Evolutionary conservation across 2,888 invertebrate species (phyloP), one percentile per base, ranked within the genome.

Genomic region (Plagodis pulveraria): DNA sequence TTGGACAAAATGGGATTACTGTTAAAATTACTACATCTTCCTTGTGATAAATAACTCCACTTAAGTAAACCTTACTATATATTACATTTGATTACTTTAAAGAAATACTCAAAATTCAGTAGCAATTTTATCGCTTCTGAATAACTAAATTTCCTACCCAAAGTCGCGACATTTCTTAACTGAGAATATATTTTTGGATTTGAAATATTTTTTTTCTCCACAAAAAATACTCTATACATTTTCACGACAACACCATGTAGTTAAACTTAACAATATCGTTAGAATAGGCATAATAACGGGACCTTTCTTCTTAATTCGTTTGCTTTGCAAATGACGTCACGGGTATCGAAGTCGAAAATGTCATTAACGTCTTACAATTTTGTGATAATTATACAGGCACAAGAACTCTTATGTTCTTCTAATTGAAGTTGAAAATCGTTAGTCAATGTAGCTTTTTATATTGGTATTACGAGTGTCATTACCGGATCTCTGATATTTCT

Each of bases 401-500:
- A 46, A 6, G 58, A 57, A 41, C 6, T 4, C 49, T 6, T 53
- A 43, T 46, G 5, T 5, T 0, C 8, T 0, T 4, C 2, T 6
- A 6, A 1, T 6, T 62, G 63, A 58, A 58, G 58, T 36, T 43
- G 44, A 56, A 34, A 50, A 34, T 65, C 6, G 45, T 7, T 7
- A 42, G 35, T n/a, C 5, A 5, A 7, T 7, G 48, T 5, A n/a
- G n/a, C 6, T 44, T 51, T 51, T 53, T 11, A 43, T 9, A 41
- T 58, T 45, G 42, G 53, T 48, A 6, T n/a, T 10, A 54, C 50
- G 57, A 64, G 67, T 69, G 83, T 81, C 83, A 80, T 80, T 83
- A 81, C 82, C 67, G 74, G 71, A 83, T 82, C 66, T 73, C 62
- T 56, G 65, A 62, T 78, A 79, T 82, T 81, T 78, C 72, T 83